Conservation (phyloP, 2,888 invertebrate genomes). For the Apeira syringaria region DNA sequence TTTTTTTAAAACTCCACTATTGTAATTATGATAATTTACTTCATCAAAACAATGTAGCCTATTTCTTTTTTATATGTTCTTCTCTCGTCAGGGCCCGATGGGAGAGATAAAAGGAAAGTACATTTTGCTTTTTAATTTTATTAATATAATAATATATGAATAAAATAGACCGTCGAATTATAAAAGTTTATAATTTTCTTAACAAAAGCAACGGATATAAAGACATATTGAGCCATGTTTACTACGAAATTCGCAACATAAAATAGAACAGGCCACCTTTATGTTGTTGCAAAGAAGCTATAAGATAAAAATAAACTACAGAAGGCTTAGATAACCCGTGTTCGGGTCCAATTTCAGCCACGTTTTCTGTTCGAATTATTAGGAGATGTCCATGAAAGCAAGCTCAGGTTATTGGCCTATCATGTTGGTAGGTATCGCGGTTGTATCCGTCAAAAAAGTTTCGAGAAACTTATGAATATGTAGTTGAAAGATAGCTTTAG, state of each 20-base stretch:
- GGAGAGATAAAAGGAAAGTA: too few relatives aligned
- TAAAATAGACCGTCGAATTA: too few relatives aligned
- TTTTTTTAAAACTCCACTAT: too few relatives aligned
- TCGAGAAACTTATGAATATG: slow-evolving; percentile 50
- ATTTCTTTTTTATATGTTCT: too few relatives aligned
- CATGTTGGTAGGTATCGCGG: not conserved
- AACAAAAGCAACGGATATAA: too few relatives aligned
- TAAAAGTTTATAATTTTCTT: too few relatives aligned
- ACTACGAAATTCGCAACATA: slow-evolving; percentile 2
- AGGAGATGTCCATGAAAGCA: slow-evolving; percentile 31
- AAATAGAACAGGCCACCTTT: slow-evolving; percentile 2
- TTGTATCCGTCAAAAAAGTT: slow-evolving; percentile 14
- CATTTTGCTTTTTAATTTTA: too few relatives aligned
- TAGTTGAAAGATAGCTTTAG: slow-evolving; percentile 15
- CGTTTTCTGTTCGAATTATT: slow-evolving; percentile 27
- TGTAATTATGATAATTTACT: too few relatives aligned
- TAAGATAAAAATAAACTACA: slow-evolving; percentile 29
- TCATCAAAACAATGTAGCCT: too few relatives aligned
- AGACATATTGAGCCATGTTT: too few relatives aligned
- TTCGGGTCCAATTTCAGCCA: slow-evolving; percentile 25
- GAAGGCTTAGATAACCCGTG: slow-evolving; percentile 20
- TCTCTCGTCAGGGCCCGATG: too few relatives aligned
- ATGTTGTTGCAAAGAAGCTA: slow-evolving; percentile 6
- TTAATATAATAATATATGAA: too few relatives aligned
- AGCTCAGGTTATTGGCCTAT: slow-evolving; percentile 21